phyloP scores from a whole-genome alignment of 1,140 invertebrate genomes.

The Eufriesea mexicana region DNA sequence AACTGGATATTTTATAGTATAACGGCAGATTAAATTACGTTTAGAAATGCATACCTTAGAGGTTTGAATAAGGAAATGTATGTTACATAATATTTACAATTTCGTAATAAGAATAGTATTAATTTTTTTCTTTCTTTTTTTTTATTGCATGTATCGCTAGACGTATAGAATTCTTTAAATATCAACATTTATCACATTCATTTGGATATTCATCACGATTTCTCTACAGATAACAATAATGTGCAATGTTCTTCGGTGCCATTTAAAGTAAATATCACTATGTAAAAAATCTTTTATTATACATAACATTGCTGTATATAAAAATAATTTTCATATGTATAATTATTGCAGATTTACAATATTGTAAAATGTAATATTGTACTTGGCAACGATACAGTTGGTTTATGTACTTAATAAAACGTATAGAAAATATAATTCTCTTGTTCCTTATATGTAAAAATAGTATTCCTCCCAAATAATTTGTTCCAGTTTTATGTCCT shows the following conservation, averaged over 20 bases:
- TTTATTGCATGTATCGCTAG: neutral
- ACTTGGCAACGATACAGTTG: constrained; percentile 37
- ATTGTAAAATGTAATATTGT: constrained; percentile 47
- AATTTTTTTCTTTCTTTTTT: neutral
- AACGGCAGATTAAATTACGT: constrained; percentile 16
- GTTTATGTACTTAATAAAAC: constrained; percentile 52
- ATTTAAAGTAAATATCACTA: constrained; percentile 35
- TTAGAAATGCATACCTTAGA: constrained; percentile 10
- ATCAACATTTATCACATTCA: neutral
- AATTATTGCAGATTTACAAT: constrained; percentile 49
- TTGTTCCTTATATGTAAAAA: neutral
- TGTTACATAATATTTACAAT: neutral
- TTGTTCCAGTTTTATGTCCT: neutral
- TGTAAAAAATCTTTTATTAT: constrained; percentile 59
- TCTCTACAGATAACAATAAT: neutral
- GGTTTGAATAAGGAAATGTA: neutral
- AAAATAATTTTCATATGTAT: constrained; percentile 54
- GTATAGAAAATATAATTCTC: constrained; percentile 27
- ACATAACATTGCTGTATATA: constrained; percentile 54
- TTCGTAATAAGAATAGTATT: constrained; percentile 1
- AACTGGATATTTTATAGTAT: constrained; percentile 26
- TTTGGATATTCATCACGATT: neutral
- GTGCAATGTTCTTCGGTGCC: constrained; percentile 38
- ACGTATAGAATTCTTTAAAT: neutral
- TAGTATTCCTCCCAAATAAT: neutral